Conservation (phyloP, 2,888 invertebrate genomes). For the Volucella bombylans region DNA sequence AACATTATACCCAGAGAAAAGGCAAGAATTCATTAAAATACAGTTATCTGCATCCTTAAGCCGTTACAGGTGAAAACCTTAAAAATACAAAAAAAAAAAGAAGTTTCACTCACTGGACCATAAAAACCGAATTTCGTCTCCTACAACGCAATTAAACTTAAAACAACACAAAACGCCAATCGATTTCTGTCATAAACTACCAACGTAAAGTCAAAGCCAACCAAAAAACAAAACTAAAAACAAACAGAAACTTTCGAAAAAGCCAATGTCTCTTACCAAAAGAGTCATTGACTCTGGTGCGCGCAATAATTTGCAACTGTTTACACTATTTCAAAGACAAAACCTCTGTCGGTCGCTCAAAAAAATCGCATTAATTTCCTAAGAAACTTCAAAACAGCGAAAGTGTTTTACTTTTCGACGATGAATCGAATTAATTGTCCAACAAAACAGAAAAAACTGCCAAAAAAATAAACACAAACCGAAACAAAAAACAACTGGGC, state of each 20-base stretch:
- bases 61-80: background rate
- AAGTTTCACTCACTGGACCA: constrained; percentile 39
- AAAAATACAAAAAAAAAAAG: background rate
- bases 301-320: constrained; percentile 50
- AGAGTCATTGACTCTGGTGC: constrained; percentile 31
- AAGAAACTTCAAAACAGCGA: constrained; percentile 62
- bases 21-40: too few relatives aligned
- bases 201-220: constrained; percentile 12
- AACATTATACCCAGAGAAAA: too few relatives aligned
- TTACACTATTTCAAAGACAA: constrained; percentile 45
- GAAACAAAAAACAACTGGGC: constrained; percentile 4
- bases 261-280: constrained; percentile 22
- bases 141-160: background rate
- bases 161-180: background rate
- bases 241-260: constrained; percentile 58
- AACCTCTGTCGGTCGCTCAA: constrained; percentile 10
- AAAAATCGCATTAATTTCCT: constrained; percentile 46
- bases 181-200: constrained; percentile 19
- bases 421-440: constrained; percentile 3
- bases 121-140: background rate
- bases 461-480: background rate
- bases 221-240: constrained; percentile 6
- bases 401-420: constrained; percentile 53
- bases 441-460: constrained; percentile 8
- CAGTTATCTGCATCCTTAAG: too few relatives aligned